phyloP scores from a whole-genome alignment of 2,888 invertebrate species.

The Meteorus colon region DNA sequence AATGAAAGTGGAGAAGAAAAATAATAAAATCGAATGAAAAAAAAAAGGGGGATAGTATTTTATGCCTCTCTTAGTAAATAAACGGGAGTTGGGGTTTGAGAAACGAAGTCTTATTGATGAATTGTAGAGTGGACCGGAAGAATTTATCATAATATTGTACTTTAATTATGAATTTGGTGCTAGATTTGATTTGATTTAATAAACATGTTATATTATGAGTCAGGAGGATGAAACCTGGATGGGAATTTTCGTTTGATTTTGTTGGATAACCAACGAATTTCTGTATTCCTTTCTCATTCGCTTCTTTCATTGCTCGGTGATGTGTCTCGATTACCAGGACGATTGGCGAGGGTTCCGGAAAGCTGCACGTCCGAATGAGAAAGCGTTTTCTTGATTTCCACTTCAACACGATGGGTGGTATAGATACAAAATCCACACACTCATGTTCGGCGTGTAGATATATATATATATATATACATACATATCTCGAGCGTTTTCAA shows the following conservation, averaged over 20 bases:
- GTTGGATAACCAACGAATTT: no score
- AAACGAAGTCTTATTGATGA: no score
- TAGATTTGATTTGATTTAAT: neutral
- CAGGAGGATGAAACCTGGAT: no score
- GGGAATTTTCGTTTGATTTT: neutral
- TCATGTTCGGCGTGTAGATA: neutral
- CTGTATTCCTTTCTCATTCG: neutral
- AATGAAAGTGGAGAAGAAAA: conserved; percentile 9
- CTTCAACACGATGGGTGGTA: conserved; percentile 11
- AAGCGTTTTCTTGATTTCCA: conserved; percentile 36
- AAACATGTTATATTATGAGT: neutral
- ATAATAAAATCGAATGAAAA: conserved; percentile 9
- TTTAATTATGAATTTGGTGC: no score
- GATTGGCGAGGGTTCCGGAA: conserved; percentile 31
- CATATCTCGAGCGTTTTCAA: neutral
- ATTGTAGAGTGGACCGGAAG: no score
- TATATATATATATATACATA: neutral
- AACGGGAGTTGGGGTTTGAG: neutral
- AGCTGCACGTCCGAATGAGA: conserved; percentile 29
- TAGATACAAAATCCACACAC: conserved; percentile 6
- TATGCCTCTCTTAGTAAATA: neutral
- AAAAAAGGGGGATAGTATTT: neutral
- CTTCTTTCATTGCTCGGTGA: neutral
- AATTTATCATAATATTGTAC: no score
- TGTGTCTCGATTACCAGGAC: conserved; percentile 33